These are phyloP conservation scores for Platycheirus albimanus DNA, from an alignment of 2,888 invertebrate species.

Conservation along the genomic window DNA sequence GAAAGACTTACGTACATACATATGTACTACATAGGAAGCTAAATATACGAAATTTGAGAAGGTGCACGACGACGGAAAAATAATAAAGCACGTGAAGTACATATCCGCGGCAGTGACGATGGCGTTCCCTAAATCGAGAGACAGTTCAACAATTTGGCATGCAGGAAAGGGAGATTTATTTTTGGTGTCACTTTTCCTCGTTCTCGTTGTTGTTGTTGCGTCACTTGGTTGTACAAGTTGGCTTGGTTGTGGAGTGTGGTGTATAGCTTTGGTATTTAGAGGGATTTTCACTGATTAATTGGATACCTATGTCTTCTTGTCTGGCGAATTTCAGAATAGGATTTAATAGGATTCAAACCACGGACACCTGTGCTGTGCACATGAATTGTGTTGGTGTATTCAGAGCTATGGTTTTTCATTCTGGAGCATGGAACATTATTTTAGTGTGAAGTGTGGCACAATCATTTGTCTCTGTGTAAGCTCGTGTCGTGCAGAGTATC, in stretches of 20 bases:
- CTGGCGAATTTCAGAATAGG: conserved; percentile 29
- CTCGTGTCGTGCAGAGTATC: conserved; percentile 15
- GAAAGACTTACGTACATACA: not conserved
- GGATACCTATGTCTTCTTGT: conserved; percentile 45
- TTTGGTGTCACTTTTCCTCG: conserved; percentile 25
- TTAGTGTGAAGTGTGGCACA: conserved; percentile 5
- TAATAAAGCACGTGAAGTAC: conserved; percentile 15
- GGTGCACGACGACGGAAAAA: not conserved
- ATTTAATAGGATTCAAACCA: conserved; percentile 53
- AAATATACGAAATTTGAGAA: conserved; percentile 18
- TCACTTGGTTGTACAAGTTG: conserved; percentile 1
- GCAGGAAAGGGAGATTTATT: conserved; percentile 33
- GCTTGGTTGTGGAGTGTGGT: not conserved
- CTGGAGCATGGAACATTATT: conserved; percentile 24
- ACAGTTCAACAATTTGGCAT: not conserved
- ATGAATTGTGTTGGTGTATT: conserved; percentile 1
- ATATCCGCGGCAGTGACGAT: not conserved
- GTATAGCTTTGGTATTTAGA: conserved; percentile 28
- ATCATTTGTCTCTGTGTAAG: conserved; percentile 34
- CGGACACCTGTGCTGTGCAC: conserved; percentile 53
- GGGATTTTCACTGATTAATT: conserved; percentile 60
- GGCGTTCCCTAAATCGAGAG: not conserved
- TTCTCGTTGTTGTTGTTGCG: conserved; percentile 2
- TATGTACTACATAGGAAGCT: conserved; percentile 30
- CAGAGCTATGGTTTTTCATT: not conserved